Evolutionary conservation across 1,140 invertebrate species (phyloP), one percentile per base, ranked within the genome.

Genomic region (Sesamia nonagrioides): DNA sequence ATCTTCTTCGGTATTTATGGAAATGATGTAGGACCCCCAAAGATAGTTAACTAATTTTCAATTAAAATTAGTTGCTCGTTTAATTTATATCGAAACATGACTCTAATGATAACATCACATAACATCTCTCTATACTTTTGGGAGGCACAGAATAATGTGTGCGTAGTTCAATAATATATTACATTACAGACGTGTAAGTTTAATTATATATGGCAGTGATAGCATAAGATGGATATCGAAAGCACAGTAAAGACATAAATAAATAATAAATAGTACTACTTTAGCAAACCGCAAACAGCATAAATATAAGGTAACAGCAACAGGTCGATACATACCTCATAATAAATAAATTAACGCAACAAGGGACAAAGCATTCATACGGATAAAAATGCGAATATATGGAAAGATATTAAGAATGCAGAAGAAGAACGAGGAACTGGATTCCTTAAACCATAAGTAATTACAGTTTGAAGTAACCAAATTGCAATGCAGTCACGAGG

Each of bases 401-500:
- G 50, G 40, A 80, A 63, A 84, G 77, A 61, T 82, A 81, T 84
- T 42, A 81, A 88, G 81, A 84, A 87, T 88, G 81, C 81, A 91
- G 91, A 92, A 93, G 90, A 93, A 93, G 87, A 91, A 92, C 88
- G 88, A 90, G 89, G 91, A 82, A 91, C 90, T 93, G 91, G 91
- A 91, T 92, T 93, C 91, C 91, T 92, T 89, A 92, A 92, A 93
- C 90, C 92, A 92, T 89, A 90, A 92, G 92, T 92, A 89, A 92
- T 94, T 94, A 94, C 92, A 94, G 91, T 94, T 91, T 94, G 92
- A 94, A 95, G 94, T 94, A 90, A 94, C 94, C 94, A 94, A 93
- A 89, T 92, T 94, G 89, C 90, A 95, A 95, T 95, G 92, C 95
- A 95, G 95, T 95, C 94, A 95, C 94, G 94, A 95, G 95, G 91